A percentile compares a stretch with the other conserved stretches of the same genome.
Evolutionary conservation across 2,888 invertebrate genomes (phyloP).

Genomic region (Chrysolina americana): DNA sequence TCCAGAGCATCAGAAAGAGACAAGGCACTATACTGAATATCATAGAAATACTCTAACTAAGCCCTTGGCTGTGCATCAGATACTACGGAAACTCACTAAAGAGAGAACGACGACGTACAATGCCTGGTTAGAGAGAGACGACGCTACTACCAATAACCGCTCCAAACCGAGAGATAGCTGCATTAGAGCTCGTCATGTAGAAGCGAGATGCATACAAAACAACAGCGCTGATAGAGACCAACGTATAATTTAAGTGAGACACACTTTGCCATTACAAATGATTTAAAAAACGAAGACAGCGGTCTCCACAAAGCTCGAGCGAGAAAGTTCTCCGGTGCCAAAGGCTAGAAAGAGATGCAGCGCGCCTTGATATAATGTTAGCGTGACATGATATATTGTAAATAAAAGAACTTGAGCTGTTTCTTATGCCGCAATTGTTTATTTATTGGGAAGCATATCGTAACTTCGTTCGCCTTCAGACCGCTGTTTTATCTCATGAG

Average conservation of each 20-base stretch:
- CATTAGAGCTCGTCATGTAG: slow-evolving; percentile 25
- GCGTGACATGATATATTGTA: slow-evolving; percentile 58
- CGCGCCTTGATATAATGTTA: slow-evolving; percentile 46
- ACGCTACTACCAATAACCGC: slow-evolving; percentile 47
- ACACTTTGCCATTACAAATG: slow-evolving; percentile 59
- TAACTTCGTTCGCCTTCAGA: slow-evolving; percentile 7
- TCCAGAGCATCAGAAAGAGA: slow-evolving; percentile 43
- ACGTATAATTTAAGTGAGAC: slow-evolving; percentile 60
- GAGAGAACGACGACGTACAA: slow-evolving; percentile 32
- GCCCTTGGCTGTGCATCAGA: slow-evolving; percentile 43
- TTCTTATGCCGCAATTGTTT: slow-evolving; percentile 42
- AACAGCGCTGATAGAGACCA: slow-evolving; percentile 55
- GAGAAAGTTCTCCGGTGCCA: slow-evolving; percentile 15
- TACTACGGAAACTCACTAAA: slow-evolving; percentile 43
- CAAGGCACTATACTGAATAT: slow-evolving; percentile 37
- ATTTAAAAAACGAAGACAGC: slow-evolving; percentile 57
- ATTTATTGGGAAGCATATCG: slow-evolving; percentile 38
- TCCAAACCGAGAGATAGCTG: slow-evolving; percentile 40
- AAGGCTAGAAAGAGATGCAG: slow-evolving; percentile 40
- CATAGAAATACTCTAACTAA: slow-evolving; percentile 46
- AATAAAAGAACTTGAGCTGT: slow-evolving; percentile 48
- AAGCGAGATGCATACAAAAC: slow-evolving; percentile 47
- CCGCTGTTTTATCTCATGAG: neutral
- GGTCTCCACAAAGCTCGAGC: slow-evolving; percentile 36
- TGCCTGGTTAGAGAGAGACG: slow-evolving; percentile 37